Evolutionary conservation across 2,888 invertebrate genomes (phyloP), one percentile per base, ranked within the genome.

Genomic region (Lamproptera curius): DNA sequence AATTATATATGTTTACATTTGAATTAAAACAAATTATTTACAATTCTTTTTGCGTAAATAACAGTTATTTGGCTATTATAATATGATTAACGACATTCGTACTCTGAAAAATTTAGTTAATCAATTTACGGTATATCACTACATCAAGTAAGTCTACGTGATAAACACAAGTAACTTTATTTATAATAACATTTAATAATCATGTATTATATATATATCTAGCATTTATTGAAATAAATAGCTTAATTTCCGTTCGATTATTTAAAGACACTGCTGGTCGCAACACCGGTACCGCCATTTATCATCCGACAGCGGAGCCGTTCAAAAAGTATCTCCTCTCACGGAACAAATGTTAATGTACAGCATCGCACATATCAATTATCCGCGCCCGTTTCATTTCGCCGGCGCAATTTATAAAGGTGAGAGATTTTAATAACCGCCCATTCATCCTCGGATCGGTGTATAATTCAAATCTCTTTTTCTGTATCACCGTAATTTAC

Each of bases 401-500:
- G 51, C 61, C 68, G 67, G 58, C 62, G 62, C 36, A 66, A 68
- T 70, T 72, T 70, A 72, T 63, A 73, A 75, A 67, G 67, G 65
- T 64, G 63, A 68, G 63, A 68, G 62, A 70, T 70, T 69, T 73
- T 73, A 78, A 82, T 81, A 82, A 77, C 76, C 66, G 76, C 71
- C 73, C 70, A 77, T 80, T 79, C 76, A 78, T 74, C 70, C 73
- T 73, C 69, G 69, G 76, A 77, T 78, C 70, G 74, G 76, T 82
- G 74, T 77, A 76, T 84, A 85, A 85, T 84, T 84, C 81, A 81
- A 83, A 83, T 79, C 76, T 80, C 76, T 81, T 82, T 78, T 76
- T 84, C 79, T 81, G 79, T 83, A 85, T 81, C 78, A 74, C 72
- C 72, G 79, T 82, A 85, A 85, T 86, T 86, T 86, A 86, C 85